A percentile compares a stretch with the other conserved stretches of the same genome.
phyloP scores from a whole-genome alignment of 1,140 invertebrate genomes.

The Meloidogyne floridensis region DNA sequence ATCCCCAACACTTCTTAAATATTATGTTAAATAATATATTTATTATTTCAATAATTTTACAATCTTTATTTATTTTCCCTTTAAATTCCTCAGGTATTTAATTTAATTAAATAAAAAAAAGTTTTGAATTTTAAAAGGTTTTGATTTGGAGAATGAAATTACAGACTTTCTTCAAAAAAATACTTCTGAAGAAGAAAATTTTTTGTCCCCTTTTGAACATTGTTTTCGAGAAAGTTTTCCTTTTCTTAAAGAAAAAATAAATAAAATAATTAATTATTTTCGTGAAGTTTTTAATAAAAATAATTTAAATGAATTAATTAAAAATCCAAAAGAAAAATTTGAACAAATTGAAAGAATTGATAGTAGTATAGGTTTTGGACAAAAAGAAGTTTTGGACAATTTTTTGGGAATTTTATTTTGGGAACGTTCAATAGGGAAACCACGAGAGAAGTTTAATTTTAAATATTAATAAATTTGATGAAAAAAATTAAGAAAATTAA shows the following conservation, averaged over 20 bases:
- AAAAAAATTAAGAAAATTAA: too few species aligned
- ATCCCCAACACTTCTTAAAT: too few species aligned
- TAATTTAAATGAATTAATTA: constrained; percentile 7
- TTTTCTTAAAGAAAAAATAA: not conserved
- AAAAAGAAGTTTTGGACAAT: not conserved
- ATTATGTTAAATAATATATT: not conserved
- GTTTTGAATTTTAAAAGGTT: not conserved
- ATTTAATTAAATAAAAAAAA: not conserved
- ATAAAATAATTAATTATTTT: constrained; percentile 2
- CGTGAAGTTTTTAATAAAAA: not conserved
- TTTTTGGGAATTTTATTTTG: constrained; percentile 1
- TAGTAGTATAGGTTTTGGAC: not conserved
- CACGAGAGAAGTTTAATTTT: too few species aligned
- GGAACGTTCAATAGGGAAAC: not conserved
- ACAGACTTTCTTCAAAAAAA: not conserved
- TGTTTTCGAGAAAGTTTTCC: not conserved
- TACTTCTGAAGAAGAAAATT: not conserved
- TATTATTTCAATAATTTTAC: not conserved
- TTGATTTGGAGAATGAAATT: not conserved
- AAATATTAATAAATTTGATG: too few species aligned
- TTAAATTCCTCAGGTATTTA: not conserved
- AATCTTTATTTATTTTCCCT: not conserved
- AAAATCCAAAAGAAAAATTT: not conserved
- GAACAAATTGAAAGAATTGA: not conserved
- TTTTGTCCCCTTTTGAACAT: not conserved